These are phyloP conservation scores for Huso huso DNA, from an alignment of 2,797 vertebrate species.

Conservation along the genomic window DNA sequence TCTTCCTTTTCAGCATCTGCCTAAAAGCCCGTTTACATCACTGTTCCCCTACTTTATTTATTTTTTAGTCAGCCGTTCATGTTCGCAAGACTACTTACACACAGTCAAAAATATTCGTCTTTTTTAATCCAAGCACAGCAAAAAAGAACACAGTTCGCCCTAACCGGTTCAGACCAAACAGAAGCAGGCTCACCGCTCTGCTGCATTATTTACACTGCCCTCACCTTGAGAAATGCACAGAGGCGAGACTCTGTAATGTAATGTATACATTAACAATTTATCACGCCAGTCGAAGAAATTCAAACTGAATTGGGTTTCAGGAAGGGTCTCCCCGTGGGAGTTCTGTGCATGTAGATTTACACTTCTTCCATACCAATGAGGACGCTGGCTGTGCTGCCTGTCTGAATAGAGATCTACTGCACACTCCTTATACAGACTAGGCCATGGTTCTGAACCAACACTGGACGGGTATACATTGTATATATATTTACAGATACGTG, in stretches of 20 bases:
- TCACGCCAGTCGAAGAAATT: constrained; percentile 13
- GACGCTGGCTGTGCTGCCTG: too few relatives aligned
- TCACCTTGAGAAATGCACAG: constrained; percentile 17
- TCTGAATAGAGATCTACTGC: neutral
- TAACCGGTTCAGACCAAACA: neutral
- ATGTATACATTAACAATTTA: constrained; percentile 15
- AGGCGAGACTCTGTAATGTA: neutral
- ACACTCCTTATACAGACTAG: neutral
- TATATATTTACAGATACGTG: too few relatives aligned
- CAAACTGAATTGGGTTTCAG: neutral
- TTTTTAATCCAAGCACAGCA: constrained; percentile 4
- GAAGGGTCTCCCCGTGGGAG: neutral
- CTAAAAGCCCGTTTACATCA: too few relatives aligned
- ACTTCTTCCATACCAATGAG: neutral
- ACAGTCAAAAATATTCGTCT: too few relatives aligned
- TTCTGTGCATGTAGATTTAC: neutral
- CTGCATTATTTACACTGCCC: constrained; percentile 19
- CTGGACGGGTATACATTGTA: too few relatives aligned
- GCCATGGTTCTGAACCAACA: too few relatives aligned
- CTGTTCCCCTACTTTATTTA: too few relatives aligned
- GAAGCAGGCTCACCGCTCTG: too few relatives aligned
- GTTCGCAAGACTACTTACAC: too few relatives aligned
- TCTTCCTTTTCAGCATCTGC: too few relatives aligned
- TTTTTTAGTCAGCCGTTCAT: too few relatives aligned
- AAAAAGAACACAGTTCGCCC: neutral